Conservation (phyloP, 1,140 invertebrate genomes). For the Aphelinus certus region DNA sequence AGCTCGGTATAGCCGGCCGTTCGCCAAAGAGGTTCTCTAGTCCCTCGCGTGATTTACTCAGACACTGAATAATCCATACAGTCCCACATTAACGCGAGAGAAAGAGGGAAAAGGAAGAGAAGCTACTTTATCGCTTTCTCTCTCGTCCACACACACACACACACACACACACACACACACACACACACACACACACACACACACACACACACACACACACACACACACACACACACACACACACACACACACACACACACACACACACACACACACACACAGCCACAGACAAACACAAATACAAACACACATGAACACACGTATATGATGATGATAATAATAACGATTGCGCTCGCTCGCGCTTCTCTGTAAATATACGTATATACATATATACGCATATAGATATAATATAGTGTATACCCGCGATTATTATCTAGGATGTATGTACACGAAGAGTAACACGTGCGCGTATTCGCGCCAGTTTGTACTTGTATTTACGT, state of each 20-base stretch:
- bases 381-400: constrained; percentile 40
- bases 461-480: background rate
- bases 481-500: constrained; percentile 59
- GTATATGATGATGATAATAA: constrained; percentile 23
- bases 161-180: constrained; percentile 6
- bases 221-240: constrained; percentile 13
- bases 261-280: background rate
- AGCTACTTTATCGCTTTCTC: background rate
- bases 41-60: constrained; percentile 48
- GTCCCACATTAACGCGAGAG: constrained; percentile 3
- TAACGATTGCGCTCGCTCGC: constrained; percentile 1
- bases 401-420: constrained; percentile 17
- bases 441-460: background rate
- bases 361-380: background rate
- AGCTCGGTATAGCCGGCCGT: constrained; percentile 43
- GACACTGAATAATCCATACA: constrained; percentile 43
- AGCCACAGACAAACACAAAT: constrained; percentile 13
- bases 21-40: constrained; percentile 65
- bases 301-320: constrained; percentile 39
- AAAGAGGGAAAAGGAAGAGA: constrained; percentile 10
- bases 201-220: background rate
- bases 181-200: background rate
- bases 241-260: constrained; percentile 29
- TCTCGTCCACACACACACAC: background rate
- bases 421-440: constrained; percentile 2